Percentiles rank a stretch among this genome's conserved stretches.
Conservation (phyloP, 1,140 invertebrate genomes). For the Drosophila funebris region DNA sequence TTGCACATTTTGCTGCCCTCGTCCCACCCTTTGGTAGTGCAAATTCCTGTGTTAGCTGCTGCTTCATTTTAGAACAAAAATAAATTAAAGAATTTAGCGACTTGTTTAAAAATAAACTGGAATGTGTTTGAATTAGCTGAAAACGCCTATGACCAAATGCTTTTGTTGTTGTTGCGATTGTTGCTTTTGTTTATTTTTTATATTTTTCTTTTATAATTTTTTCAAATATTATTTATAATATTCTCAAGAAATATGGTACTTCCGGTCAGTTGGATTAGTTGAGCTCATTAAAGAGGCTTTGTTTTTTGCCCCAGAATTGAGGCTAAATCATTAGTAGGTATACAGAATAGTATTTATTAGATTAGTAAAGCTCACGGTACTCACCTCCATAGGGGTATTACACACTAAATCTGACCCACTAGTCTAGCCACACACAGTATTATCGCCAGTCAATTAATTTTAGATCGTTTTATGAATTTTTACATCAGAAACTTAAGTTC, state of each 20-base stretch:
- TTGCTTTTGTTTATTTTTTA: background rate
- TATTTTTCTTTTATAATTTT: conserved; percentile 10
- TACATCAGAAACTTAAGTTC: too few relatives aligned
- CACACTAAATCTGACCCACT: too few relatives aligned
- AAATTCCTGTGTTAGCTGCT: conserved; percentile 47
- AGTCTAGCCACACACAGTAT: too few relatives aligned
- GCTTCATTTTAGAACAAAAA: conserved; percentile 50
- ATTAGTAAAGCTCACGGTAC: background rate
- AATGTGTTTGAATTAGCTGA: conserved; percentile 76
- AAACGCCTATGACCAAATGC: conserved; percentile 41
- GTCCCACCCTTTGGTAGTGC: background rate
- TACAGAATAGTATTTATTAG: background rate
- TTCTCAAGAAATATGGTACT: conserved; percentile 39
- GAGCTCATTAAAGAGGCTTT: background rate
- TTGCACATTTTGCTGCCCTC: conserved; percentile 17
- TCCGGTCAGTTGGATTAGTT: conserved; percentile 35
- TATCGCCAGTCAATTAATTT: too few relatives aligned
- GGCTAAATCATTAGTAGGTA: background rate
- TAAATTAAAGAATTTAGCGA: conserved; percentile 76
- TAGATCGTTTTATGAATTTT: too few relatives aligned
- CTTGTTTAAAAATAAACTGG: conserved; percentile 79
- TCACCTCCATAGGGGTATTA: too few relatives aligned
- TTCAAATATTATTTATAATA: conserved; percentile 12
- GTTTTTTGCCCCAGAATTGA: background rate
- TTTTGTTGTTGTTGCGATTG: conserved; percentile 45